Percentiles rank a stretch among this genome's conserved stretches.
These are phyloP conservation scores for Isaurus tuberculatus DNA, from an alignment of 92 coral and sea anemone species.

Conservation along the genomic window DNA sequence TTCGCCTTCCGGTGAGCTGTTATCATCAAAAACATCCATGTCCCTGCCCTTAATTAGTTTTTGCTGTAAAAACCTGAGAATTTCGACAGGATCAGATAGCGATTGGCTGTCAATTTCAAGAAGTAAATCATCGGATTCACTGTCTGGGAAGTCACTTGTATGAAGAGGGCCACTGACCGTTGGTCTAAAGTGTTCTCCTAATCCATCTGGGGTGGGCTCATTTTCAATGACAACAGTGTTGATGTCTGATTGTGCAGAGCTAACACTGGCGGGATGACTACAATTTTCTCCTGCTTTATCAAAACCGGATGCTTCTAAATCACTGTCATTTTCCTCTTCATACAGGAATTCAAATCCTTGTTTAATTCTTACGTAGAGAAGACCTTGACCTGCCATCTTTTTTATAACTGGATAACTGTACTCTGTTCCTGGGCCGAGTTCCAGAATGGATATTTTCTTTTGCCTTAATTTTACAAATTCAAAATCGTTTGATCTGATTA, in stretches of 20 bases:
- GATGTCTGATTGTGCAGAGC: slow-evolving; percentile 15
- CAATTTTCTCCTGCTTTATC: slow-evolving; percentile 13
- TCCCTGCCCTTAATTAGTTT: slow-evolving; percentile 40
- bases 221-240: slow-evolving; percentile 9
- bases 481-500: slow-evolving; percentile 52
- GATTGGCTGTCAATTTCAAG: slow-evolving; percentile 5
- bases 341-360: slow-evolving; percentile 30
- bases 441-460: slow-evolving; percentile 43
- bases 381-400: slow-evolving; percentile 66
- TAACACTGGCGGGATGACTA: slow-evolving; percentile 10
- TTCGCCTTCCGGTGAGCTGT: slow-evolving; percentile 18
- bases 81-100: slow-evolving; percentile 51
- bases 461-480: slow-evolving; percentile 59
- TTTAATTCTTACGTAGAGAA: slow-evolving; percentile 49
- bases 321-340: slow-evolving; percentile 1
- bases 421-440: slow-evolving; percentile 57
- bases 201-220: background rate
- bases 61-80: slow-evolving; percentile 45
- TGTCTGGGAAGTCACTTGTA: background rate
- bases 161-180: slow-evolving; percentile 13
- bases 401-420: slow-evolving; percentile 60
- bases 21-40: slow-evolving; percentile 7
- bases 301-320: background rate
- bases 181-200: background rate
- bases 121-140: slow-evolving; percentile 10